Evolutionary conservation across 2,888 invertebrate species (phyloP).

Genomic region (Carabus problematicus): DNA sequence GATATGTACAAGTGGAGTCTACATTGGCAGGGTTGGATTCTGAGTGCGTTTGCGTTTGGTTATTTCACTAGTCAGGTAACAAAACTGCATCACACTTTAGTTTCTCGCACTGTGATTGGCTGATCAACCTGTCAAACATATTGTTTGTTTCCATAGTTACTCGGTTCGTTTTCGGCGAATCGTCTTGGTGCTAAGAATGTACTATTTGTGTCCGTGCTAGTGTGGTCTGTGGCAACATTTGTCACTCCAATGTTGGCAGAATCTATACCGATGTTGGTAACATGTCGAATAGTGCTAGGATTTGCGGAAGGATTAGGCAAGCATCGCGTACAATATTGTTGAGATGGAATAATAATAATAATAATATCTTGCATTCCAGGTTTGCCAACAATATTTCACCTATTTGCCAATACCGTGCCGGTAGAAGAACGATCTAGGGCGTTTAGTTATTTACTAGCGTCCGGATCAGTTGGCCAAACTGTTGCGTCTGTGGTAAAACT

Average conservation of each 20-base stretch:
- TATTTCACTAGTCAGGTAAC: conserved; percentile 80
- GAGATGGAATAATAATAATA: neutral
- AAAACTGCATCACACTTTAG: no score
- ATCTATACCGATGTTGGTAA: conserved; percentile 68
- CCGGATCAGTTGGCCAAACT: conserved; percentile 78
- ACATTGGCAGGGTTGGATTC: conserved; percentile 76
- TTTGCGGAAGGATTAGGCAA: conserved; percentile 77
- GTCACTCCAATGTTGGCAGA: conserved; percentile 74
- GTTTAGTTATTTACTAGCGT: conserved; percentile 75
- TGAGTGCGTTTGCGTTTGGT: conserved; percentile 78
- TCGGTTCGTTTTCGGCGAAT: conserved; percentile 64
- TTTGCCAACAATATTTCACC: conserved; percentile 76
- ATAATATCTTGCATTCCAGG: conserved; percentile 59
- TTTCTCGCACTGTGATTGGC: neutral
- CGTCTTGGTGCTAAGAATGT: conserved; percentile 74
- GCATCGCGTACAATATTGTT: conserved; percentile 35
- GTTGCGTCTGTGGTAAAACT: conserved; percentile 71
- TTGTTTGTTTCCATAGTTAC: conserved; percentile 12
- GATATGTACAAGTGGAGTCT: conserved; percentile 74
- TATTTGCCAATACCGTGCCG: conserved; percentile 75
- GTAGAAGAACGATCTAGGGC: conserved; percentile 75
- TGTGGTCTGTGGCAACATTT: conserved; percentile 77
- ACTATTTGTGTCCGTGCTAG: conserved; percentile 70
- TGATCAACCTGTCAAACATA: neutral
- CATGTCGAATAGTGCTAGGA: conserved; percentile 71